A percentile compares a stretch with the other conserved stretches of the same genome.
Evolutionary conservation across 2,113 vertebrate genomes (phyloP).

Genomic region (Gobio gobio): DNA sequence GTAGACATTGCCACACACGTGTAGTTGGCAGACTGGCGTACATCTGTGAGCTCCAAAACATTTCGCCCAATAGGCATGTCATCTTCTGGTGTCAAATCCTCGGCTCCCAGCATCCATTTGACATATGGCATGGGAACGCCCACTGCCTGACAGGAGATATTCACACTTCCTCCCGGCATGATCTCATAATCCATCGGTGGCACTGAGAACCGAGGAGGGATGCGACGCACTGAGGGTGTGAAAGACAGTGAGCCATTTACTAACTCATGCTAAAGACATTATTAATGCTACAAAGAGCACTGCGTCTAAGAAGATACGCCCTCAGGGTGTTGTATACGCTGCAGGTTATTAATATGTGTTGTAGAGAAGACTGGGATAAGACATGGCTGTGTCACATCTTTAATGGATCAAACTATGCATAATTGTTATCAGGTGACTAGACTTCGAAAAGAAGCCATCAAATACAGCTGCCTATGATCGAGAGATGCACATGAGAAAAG

Average conservation of each 20-base stretch:
- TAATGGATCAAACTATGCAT: neutral
- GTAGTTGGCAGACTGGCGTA: slow-evolving; percentile 97
- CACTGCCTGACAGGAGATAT: slow-evolving; percentile 97
- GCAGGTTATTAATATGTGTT: neutral
- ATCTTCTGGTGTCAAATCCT: slow-evolving; percentile 97
- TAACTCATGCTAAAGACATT: slow-evolving; percentile 41
- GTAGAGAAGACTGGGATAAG: slow-evolving; percentile 3
- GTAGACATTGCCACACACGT: slow-evolving; percentile 99
- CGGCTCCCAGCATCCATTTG: slow-evolving; percentile 98
- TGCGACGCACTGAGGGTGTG: slow-evolving; percentile 87
- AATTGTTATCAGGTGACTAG: neutral
- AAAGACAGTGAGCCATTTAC: slow-evolving; percentile 36
- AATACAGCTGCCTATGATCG: neutral
- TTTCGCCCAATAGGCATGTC: slow-evolving; percentile 99
- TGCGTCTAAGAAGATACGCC: neutral
- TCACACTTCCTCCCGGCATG: slow-evolving; percentile 97
- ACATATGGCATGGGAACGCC: slow-evolving; percentile 99
- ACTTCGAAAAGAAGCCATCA: neutral
- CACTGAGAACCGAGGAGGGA: slow-evolving; percentile 96
- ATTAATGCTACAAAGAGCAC: slow-evolving; percentile 40
- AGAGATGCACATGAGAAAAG: neutral
- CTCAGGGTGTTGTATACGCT: neutral
- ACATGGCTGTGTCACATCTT: neutral
- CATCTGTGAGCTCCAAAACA: slow-evolving; percentile 94
- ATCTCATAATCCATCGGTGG: slow-evolving; percentile 98